These are phyloP conservation scores for Chrysopilus asiliformis DNA, from an alignment of 2,888 invertebrate genomes.

Conservation along the genomic window DNA sequence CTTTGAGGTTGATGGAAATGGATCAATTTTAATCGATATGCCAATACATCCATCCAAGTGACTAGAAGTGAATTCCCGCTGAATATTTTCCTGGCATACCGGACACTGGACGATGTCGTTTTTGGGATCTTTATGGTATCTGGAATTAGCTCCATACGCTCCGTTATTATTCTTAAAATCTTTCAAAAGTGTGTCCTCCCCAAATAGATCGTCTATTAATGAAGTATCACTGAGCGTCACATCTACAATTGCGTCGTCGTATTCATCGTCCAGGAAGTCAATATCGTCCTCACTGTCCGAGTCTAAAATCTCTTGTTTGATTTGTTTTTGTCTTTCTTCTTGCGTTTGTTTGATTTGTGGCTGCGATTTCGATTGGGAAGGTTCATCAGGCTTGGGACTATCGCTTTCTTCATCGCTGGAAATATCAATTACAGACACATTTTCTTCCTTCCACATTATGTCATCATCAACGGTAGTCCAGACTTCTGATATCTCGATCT, in stretches of 20 bases:
- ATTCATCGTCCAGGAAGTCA: slow-evolving; percentile 28
- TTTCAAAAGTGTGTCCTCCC: slow-evolving; percentile 26
- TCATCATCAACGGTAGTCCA: slow-evolving; percentile 27
- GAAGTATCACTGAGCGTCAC: slow-evolving; percentile 26
- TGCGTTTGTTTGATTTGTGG: slow-evolving; percentile 16
- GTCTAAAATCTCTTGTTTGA: slow-evolving; percentile 30
- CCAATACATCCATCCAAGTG: slow-evolving; percentile 33
- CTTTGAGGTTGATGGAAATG: slow-evolving; percentile 7
- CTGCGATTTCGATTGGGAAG: not conserved
- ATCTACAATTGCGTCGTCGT: slow-evolving; percentile 16
- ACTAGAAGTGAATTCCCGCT: slow-evolving; percentile 23
- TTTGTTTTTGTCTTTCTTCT: slow-evolving; percentile 23
- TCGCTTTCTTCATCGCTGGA: slow-evolving; percentile 7
- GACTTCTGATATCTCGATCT: too few species aligned
- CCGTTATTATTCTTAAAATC: slow-evolving; percentile 30
- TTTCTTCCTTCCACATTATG: slow-evolving; percentile 21
- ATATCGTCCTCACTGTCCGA: slow-evolving; percentile 24
- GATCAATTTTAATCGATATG: slow-evolving; percentile 21
- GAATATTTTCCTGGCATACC: slow-evolving; percentile 29
- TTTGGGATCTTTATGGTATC: slow-evolving; percentile 16
- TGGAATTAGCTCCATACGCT: slow-evolving; percentile 17
- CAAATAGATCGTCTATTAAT: slow-evolving; percentile 29
- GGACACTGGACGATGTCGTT: slow-evolving; percentile 32
- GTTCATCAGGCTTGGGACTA: not conserved
- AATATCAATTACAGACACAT: slow-evolving; percentile 18